Conservation (phyloP, 2,113 vertebrate genomes). For the Ondatra zibethicus region DNA sequence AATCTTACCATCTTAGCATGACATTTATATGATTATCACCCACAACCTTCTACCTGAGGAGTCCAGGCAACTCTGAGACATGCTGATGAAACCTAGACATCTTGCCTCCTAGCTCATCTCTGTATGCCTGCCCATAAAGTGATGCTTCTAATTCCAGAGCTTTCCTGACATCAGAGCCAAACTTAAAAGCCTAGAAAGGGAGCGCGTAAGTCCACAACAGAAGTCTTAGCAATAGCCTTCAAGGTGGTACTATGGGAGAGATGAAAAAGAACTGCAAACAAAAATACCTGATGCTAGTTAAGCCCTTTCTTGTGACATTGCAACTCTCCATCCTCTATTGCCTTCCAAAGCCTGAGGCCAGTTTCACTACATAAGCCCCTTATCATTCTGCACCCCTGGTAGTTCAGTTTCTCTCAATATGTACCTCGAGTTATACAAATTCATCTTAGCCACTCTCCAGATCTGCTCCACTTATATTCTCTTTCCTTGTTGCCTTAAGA, state of each 20-base stretch:
- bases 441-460: background rate
- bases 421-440: background rate
- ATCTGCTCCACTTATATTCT: background rate
- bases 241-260: background rate
- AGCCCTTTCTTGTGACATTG: background rate
- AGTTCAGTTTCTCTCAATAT: background rate
- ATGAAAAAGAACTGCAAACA: background rate
- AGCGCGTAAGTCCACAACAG: background rate
- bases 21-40: background rate
- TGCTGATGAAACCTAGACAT: background rate
- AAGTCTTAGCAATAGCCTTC: background rate
- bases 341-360: background rate
- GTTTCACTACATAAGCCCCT: background rate
- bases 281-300: background rate
- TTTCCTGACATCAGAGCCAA: background rate
- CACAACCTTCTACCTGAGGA: background rate
- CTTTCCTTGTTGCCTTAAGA: background rate
- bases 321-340: background rate
- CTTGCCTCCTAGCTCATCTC: background rate
- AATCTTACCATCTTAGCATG: background rate
- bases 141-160: background rate
- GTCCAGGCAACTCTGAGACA: background rate
- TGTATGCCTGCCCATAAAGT: background rate
- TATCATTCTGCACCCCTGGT: background rate
- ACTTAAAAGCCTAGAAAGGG: background rate